phyloP scores from a whole-genome alignment of 1,140 invertebrate species.

The Drosophila yakuba region DNA sequence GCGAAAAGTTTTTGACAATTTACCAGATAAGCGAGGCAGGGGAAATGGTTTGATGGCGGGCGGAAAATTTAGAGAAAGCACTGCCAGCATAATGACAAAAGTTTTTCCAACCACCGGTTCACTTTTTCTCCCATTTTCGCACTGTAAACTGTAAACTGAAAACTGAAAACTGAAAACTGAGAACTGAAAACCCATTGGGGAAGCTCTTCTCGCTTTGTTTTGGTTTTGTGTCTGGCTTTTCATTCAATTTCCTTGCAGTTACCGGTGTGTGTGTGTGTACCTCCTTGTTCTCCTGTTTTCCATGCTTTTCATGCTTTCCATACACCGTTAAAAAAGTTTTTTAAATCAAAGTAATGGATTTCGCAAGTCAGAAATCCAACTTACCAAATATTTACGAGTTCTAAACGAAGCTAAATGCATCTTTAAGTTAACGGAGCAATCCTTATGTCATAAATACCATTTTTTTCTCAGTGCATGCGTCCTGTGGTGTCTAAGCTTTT shows the following conservation, averaged over 20 bases:
- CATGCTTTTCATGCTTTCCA: neutral
- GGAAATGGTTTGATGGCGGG: slow-evolving; percentile 26
- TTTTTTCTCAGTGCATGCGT: slow-evolving; percentile 15
- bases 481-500: slow-evolving; percentile 28
- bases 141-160: slow-evolving; percentile 1
- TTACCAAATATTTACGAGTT: neutral
- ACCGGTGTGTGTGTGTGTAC: slow-evolving; percentile 28
- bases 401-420: too few relatives aligned
- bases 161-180: slow-evolving; percentile 1
- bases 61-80: slow-evolving; percentile 19
- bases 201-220: slow-evolving; percentile 20
- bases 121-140: slow-evolving; percentile 3
- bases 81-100: slow-evolving; percentile 61
- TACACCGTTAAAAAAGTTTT: neutral
- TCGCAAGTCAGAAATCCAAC: neutral
- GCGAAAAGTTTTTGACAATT: slow-evolving; percentile 43
- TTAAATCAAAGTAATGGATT: too few relatives aligned
- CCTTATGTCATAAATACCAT: neutral
- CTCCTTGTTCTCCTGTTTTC: slow-evolving; percentile 10
- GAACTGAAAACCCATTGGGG: slow-evolving; percentile 11
- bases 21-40: slow-evolving; percentile 20
- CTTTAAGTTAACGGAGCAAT: neutral
- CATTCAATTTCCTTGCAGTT: slow-evolving; percentile 59
- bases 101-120: slow-evolving; percentile 19
- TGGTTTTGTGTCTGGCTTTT: slow-evolving; percentile 29